A percentile compares a stretch with the other conserved stretches of the same genome.
phyloP scores from a whole-genome alignment of 35 echinoderm and acorn worm species.

The Apostichopus californicus region DNA sequence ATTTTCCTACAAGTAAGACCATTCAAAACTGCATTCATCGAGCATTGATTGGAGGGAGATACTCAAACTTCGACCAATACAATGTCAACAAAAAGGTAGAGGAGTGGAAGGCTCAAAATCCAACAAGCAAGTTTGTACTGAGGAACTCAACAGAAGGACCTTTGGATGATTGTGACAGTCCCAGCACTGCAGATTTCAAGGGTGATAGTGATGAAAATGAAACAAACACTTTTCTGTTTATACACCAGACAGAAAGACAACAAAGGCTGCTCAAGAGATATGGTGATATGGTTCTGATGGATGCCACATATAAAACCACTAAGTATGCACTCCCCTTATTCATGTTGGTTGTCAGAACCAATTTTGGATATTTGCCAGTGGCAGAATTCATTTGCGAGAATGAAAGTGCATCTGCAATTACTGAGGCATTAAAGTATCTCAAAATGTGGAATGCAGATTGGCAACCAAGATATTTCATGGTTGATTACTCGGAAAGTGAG shows the following conservation, averaged over 20 bases:
- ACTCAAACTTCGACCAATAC: neutral
- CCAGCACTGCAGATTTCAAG: too few species aligned
- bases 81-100: neutral
- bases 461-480: neutral
- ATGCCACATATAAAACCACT: neutral
- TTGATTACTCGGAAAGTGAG: slow-evolving; percentile 11
- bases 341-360: neutral
- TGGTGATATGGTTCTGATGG: neutral
- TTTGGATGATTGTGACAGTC: neutral
- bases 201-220: too few species aligned
- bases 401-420: neutral
- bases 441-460: slow-evolving; percentile 20
- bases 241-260: slow-evolving; percentile 15
- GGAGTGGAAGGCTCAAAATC: neutral
- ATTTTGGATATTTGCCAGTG: neutral
- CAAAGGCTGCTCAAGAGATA: neutral
- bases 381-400: neutral
- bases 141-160: neutral
- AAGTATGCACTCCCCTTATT: slow-evolving; percentile 2
- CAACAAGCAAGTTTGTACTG: neutral
- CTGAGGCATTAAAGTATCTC: neutral
- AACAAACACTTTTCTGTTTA: neutral
- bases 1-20: neutral
- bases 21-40: neutral
- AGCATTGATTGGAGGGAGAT: neutral